A percentile compares a stretch with the other conserved stretches of the same genome.
These are phyloP conservation scores for Chrysolophus pictus DNA, from an alignment of 2,797 vertebrate species.

Conservation along the genomic window DNA sequence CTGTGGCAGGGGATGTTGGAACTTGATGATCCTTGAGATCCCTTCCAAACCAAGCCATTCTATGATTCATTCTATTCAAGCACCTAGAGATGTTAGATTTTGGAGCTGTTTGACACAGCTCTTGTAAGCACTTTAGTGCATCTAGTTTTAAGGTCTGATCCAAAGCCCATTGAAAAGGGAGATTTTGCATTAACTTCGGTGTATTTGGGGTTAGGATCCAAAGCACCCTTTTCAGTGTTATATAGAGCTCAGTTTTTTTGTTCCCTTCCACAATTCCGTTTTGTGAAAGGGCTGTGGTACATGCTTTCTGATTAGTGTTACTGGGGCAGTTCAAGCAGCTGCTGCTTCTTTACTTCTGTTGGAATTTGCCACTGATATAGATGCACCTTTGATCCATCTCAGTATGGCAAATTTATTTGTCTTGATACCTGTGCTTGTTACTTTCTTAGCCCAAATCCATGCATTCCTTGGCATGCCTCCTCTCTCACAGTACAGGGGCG, in stretches of 20 bases:
- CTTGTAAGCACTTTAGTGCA: background rate
- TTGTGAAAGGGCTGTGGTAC: background rate
- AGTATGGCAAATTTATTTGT: background rate
- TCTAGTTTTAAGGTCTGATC: background rate
- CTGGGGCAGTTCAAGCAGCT: background rate
- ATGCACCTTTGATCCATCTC: background rate
- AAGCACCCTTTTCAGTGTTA: background rate
- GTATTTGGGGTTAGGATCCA: background rate
- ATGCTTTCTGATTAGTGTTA: background rate
- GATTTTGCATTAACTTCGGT: background rate
- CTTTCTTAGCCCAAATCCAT: background rate
- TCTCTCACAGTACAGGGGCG: background rate
- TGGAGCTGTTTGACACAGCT: background rate
- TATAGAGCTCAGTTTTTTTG: background rate
- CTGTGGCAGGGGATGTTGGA: too few relatives aligned
- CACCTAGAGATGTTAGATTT: background rate
- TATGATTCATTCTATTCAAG: background rate
- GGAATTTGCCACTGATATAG: background rate
- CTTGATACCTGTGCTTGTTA: background rate
- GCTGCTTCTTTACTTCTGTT: background rate
- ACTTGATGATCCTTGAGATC: too few relatives aligned
- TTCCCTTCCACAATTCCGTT: rapidly evolving
- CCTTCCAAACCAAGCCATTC: too few relatives aligned
- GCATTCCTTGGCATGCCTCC: background rate
- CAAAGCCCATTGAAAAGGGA: background rate